Conservation (phyloP, 2,113 vertebrate genomes). For the Antechinus flavipes region DNA sequence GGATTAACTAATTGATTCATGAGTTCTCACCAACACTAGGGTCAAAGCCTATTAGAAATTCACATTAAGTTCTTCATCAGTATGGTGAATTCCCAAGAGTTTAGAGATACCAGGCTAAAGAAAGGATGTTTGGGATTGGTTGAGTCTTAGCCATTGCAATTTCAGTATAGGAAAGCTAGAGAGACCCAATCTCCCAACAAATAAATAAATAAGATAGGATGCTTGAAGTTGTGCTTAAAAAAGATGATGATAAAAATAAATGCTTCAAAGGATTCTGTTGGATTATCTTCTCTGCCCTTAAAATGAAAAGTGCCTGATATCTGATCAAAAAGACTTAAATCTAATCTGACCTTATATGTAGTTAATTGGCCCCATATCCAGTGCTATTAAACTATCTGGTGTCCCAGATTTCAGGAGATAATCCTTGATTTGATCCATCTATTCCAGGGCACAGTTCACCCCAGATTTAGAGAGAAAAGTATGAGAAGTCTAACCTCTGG, state of each 20-base stretch:
- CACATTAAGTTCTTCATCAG: not conserved
- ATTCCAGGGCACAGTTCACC: constrained; percentile 59
- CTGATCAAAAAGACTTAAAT: constrained; percentile 5
- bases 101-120: not conserved
- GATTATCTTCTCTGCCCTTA: constrained; percentile 62
- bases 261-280: constrained; percentile 7
- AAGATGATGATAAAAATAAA: constrained; percentile 1
- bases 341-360: not conserved
- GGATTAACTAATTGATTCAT: not conserved
- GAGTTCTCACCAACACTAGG: not conserved
- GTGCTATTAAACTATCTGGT: constrained; percentile 10
- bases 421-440: constrained; percentile 3
- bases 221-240: constrained; percentile 5
- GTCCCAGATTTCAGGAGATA: not conserved
- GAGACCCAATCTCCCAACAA: not conserved
- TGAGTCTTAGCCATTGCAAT: not conserved
- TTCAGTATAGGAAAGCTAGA: not conserved
- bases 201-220: not conserved
- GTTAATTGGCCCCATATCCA: not conserved
- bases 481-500: constrained; percentile 13
- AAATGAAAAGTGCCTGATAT: constrained; percentile 23
- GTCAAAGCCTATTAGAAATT: not conserved
- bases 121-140: not conserved
- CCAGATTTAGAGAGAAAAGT: constrained; percentile 60
- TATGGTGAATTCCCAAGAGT: not conserved